Evolutionary conservation across 2,113 vertebrate genomes (phyloP), one percentile per base, ranked within the genome.

Genomic region (Clupea harengus): DNA sequence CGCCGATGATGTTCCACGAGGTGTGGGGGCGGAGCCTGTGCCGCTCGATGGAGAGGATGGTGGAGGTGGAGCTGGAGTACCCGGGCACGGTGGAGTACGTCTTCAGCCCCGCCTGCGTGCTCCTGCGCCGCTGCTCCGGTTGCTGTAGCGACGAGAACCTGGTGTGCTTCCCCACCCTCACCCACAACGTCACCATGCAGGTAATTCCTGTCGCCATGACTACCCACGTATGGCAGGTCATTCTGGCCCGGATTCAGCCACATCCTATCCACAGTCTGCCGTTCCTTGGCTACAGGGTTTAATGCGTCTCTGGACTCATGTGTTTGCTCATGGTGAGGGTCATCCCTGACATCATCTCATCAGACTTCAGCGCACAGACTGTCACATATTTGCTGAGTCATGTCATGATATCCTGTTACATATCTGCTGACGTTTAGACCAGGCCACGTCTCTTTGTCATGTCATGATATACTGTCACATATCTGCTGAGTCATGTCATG

Each of bases 1-100:
- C 11, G 4, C 72, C 72, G 81, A 84, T 97, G 87, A 93, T 94
- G 39, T 97, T 97, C 89, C 92, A 92, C 32, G 95, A 96, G 85
- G 96, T 96, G 81, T 97, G 96, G 96, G 91, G 93, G 32, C 94
- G 95, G n/a, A 96, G 96, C 84, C 95, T 95, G 91, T 97, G 96
- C 89, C 94, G 93, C 57, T 88, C 95, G 0, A 90, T 95, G 88
- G 95, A 97, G 92, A 92, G 89, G 89, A 87, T 96, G 90, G 96
- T 97, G 86, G 92, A 94, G 0, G 89, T 97, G 18, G 86, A 92
- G 7, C 64, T 91, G 0, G 96, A 97, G 88, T 96, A 96, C 86
- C 96, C 96, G 4, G 85, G 88, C 0, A 93, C 95, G 88, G 92
- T 96, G 85, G 93, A 96, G 90, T 91, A 96, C 89, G 91, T 97